phyloP scores from a whole-genome alignment of 2,888 invertebrate species.

The Phengaris alcon region DNA sequence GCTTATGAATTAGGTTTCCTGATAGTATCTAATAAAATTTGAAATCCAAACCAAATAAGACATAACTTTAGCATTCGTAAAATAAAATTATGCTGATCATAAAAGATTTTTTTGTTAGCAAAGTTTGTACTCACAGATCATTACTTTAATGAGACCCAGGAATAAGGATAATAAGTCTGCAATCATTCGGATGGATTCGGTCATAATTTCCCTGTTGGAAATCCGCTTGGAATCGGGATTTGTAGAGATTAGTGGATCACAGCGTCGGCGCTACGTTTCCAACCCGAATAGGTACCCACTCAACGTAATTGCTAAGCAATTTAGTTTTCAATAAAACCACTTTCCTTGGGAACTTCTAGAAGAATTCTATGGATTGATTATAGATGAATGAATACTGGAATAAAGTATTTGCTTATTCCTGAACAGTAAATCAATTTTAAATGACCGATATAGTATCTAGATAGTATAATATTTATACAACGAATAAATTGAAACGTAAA shows the following conservation, averaged over 20 bases:
- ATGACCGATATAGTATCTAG: not conserved
- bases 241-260: conserved; percentile 7
- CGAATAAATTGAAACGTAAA: not conserved
- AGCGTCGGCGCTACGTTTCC: not conserved
- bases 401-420: too few relatives aligned
- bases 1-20: too few relatives aligned
- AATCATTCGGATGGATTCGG: conserved; percentile 6
- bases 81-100: not conserved
- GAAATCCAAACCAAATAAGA: too few relatives aligned
- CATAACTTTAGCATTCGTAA: not conserved
- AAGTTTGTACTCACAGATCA: not conserved
- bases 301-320: conserved; percentile 10
- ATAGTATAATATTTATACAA: not conserved
- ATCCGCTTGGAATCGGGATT: conserved; percentile 5
- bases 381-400: too few relatives aligned
- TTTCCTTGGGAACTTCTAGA: not conserved
- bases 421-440: not conserved
- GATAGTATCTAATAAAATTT: too few relatives aligned
- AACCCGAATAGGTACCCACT: conserved; percentile 4
- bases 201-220: conserved; percentile 15
- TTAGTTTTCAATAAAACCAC: conserved; percentile 9
- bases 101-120: not conserved
- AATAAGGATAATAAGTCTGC: conserved; percentile 4
- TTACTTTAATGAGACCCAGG: not conserved
- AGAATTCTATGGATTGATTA: too few relatives aligned